Percentiles rank a stretch among this genome's conserved stretches.
These are phyloP conservation scores for Vicugna pacos DNA, from an alignment of 2,113 vertebrate genomes.

Conservation along the genomic window DNA sequence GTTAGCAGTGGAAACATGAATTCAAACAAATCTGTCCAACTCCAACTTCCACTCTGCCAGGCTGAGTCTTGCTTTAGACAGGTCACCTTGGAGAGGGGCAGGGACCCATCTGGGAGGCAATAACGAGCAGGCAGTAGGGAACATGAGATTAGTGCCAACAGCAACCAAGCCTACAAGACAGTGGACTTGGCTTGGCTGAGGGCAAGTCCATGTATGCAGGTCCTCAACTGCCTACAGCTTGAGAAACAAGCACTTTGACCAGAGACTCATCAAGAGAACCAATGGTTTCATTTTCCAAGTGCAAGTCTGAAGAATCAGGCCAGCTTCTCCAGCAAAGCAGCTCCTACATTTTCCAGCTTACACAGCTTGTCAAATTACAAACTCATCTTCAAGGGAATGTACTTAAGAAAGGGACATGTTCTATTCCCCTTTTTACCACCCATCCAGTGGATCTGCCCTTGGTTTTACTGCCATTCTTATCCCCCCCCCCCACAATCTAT, in stretches of 20 bases:
- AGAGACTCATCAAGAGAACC: slow-evolving; percentile 59
- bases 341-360: slow-evolving; percentile 68
- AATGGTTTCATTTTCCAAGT: slow-evolving; percentile 37
- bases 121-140: not conserved
- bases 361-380: slow-evolving; percentile 73
- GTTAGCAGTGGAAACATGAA: not conserved
- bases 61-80: slow-evolving; percentile 36
- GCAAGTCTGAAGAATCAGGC: slow-evolving; percentile 56
- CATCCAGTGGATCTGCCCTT: slow-evolving; percentile 60
- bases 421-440: slow-evolving; percentile 69
- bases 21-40: slow-evolving; percentile 16
- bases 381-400: slow-evolving; percentile 64
- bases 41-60: not conserved
- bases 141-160: not conserved
- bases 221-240: not conserved
- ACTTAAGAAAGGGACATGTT: slow-evolving; percentile 75
- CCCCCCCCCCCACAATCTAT: slow-evolving; percentile 56
- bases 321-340: slow-evolving; percentile 58
- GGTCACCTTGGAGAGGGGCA: not conserved
- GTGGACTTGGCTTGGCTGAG: not conserved
- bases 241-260: not conserved
- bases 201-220: not conserved
- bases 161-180: not conserved
- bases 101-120: not conserved
- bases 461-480: slow-evolving; percentile 42